These are phyloP conservation scores for Drosophila repleta DNA, from an alignment of 1,140 invertebrate species.

Conservation along the genomic window DNA sequence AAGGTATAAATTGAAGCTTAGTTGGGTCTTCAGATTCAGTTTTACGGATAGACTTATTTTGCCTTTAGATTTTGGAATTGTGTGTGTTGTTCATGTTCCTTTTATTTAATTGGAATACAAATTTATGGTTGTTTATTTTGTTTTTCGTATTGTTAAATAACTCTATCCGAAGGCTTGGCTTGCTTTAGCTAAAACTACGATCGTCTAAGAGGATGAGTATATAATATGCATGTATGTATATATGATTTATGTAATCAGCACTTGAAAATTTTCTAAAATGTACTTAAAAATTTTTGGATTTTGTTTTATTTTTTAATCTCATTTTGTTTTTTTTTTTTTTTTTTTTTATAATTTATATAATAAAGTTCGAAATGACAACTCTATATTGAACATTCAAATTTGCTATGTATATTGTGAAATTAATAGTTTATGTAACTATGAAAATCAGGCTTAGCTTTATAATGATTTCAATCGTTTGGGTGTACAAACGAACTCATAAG, in stretches of 20 bases:
- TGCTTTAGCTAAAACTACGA: constrained; percentile 60
- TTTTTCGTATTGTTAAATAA: constrained; percentile 26
- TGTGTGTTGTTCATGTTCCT: background rate
- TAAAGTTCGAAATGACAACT: constrained; percentile 65
- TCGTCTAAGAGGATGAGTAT: constrained; percentile 73
- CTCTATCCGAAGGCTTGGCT: constrained; percentile 51
- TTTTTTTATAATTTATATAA: constrained; percentile 23
- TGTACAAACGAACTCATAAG: constrained; percentile 13
- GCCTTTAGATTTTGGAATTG: constrained; percentile 3
- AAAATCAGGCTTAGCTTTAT: constrained; percentile 58
- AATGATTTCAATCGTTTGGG: constrained; percentile 18
- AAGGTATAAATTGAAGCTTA: constrained; percentile 55
- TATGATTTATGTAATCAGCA: constrained; percentile 73
- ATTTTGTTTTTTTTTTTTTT: constrained; percentile 41
- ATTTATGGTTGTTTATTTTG: background rate
- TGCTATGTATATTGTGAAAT: constrained; percentile 66
- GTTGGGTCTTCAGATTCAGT: constrained; percentile 47
- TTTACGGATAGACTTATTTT: constrained; percentile 44
- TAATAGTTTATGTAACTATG: constrained; percentile 37
- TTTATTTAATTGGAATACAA: constrained; percentile 15
- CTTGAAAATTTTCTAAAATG: constrained; percentile 82
- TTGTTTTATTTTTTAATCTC: constrained; percentile 14
- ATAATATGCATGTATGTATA: constrained; percentile 53
- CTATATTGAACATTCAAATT: constrained; percentile 79
- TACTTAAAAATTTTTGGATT: constrained; percentile 43